Conservation (phyloP, 2,888 invertebrate genomes). For the Sarcophaga carnaria region DNA sequence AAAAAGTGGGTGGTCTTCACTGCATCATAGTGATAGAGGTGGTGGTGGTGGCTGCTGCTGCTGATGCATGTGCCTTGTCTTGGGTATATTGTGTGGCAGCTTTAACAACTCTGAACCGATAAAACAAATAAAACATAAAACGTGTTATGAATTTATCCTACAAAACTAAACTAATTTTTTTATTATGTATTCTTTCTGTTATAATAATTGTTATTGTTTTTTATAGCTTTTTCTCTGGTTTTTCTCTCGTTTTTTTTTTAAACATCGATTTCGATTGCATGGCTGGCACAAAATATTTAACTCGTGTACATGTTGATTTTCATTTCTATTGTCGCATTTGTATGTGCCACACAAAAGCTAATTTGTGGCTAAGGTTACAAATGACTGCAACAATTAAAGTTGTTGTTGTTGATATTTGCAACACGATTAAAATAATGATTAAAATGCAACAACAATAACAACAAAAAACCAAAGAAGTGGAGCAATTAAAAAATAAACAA, state of each 20-base stretch:
- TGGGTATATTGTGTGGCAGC: slow-evolving; percentile 41
- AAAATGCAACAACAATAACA: background rate
- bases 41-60: background rate
- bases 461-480: background rate
- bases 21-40: background rate
- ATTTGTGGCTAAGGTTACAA: slow-evolving; percentile 63
- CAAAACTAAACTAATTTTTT: slow-evolving; percentile 58
- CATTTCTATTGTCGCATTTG: slow-evolving; percentile 2
- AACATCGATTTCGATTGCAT: no score
- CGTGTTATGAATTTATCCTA: slow-evolving; percentile 66
- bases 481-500: background rate
- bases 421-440: slow-evolving; percentile 33
- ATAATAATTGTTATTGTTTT: background rate
- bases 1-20: slow-evolving; percentile 1
- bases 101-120: slow-evolving; percentile 66
- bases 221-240: background rate
- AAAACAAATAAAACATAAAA: slow-evolving; percentile 66
- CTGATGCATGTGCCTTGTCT: slow-evolving; percentile 17
- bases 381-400: slow-evolving; percentile 46
- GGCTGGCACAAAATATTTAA: no score
- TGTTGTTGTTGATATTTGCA: no score
- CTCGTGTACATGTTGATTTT: no score
- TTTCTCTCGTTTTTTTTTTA: no score
- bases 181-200: background rate
- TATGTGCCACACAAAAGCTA: slow-evolving; percentile 63